Conservation (phyloP, 2,888 invertebrate species). For the Malachius bipustulatus region DNA sequence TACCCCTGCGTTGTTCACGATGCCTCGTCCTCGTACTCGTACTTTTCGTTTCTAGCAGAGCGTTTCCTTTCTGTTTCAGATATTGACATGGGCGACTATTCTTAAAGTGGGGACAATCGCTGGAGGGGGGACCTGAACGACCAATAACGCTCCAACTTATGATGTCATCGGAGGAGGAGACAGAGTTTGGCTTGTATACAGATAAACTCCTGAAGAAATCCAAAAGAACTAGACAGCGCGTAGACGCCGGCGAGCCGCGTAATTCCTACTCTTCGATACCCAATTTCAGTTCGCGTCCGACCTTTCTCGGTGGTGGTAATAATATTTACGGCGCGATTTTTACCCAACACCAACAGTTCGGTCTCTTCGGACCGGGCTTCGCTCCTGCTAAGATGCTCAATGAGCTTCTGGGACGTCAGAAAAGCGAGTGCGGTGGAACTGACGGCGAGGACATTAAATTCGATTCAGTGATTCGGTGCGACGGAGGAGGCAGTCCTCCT, state of each 20-base stretch:
- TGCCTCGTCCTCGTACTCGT: conserved; percentile 5
- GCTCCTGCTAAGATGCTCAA: conserved; percentile 85
- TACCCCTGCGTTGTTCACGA: not conserved
- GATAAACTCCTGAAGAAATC: conserved; percentile 86
- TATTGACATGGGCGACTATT: conserved; percentile 41
- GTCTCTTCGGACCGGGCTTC: conserved; percentile 74
- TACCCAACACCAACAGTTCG: conserved; percentile 66
- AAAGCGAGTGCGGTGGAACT: conserved; percentile 34
- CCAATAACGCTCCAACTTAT: conserved; percentile 79
- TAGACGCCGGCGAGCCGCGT: conserved; percentile 91
- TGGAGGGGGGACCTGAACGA: conserved; percentile 54
- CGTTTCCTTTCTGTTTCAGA: conserved; percentile 29
- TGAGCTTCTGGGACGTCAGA: conserved; percentile 72
- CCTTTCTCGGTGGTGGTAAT: conserved; percentile 63
- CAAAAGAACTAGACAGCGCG: conserved; percentile 90
- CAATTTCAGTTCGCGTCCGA: conserved; percentile 65
- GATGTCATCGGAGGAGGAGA: conserved; percentile 96
- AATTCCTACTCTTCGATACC: conserved; percentile 80
- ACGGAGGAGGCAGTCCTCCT: conserved; percentile 47
- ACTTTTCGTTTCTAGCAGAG: too few relatives aligned
- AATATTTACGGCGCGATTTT: conserved; percentile 76
- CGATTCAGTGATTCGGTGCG: conserved; percentile 38
- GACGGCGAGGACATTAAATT: conserved; percentile 36
- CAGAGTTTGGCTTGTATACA: conserved; percentile 87
- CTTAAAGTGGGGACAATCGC: conserved; percentile 44